Conservation (phyloP, 2,797 vertebrate genomes). For the Myotis vivesi region DNA sequence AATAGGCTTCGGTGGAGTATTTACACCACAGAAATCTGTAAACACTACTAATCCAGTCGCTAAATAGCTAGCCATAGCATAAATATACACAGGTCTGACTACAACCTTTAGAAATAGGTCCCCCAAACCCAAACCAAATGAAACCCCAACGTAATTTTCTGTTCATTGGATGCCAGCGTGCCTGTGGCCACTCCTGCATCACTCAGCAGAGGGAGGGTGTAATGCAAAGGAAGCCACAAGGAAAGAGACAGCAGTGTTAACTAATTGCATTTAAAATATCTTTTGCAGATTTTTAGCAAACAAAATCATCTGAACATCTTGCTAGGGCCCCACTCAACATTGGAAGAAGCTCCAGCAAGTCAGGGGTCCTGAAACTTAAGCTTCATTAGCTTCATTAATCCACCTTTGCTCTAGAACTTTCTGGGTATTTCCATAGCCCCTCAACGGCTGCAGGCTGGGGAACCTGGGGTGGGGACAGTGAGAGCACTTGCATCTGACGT, state of each 20-base stretch:
- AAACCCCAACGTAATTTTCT: neutral
- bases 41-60: neutral
- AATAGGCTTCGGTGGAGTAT: neutral
- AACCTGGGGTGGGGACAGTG: accelerated
- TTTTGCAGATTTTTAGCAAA: neutral
- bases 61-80: neutral
- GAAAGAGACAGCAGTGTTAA: neutral
- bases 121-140: neutral
- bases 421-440: neutral
- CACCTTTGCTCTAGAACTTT: neutral
- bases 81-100: neutral
- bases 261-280: neutral
- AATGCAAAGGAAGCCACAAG: neutral
- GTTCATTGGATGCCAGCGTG: neutral
- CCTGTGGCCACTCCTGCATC: neutral
- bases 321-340: neutral
- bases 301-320: neutral
- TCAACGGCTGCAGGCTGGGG: neutral
- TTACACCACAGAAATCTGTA: neutral
- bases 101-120: neutral
- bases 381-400: neutral
- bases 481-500: neutral
- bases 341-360: neutral
- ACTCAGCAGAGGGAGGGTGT: neutral
- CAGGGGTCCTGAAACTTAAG: neutral